Percentiles rank a stretch among this genome's conserved stretches.
Conservation (phyloP, 2,888 invertebrate genomes). For the Trichogramma evanescens region DNA sequence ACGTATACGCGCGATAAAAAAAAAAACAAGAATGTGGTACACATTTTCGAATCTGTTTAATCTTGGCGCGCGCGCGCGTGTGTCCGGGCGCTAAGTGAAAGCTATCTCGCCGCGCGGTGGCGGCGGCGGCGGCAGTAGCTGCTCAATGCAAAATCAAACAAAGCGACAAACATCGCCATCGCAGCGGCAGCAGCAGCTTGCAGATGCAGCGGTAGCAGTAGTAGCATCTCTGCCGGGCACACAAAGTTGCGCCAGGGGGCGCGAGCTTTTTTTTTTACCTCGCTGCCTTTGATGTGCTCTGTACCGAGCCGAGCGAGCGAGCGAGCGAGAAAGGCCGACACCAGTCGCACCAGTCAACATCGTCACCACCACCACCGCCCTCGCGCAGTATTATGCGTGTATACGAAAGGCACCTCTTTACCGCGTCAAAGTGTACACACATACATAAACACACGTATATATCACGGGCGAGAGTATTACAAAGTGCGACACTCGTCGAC, state of each 20-base stretch:
- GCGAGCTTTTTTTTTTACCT: constrained; percentile 1
- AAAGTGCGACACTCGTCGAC: too few species aligned
- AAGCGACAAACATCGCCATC: constrained; percentile 42
- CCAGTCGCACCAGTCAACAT: too few species aligned
- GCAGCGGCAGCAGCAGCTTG: neutral
- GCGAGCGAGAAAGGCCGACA: constrained; percentile 20
- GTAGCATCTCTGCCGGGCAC: neutral
- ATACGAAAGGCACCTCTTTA: neutral
- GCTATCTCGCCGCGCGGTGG: constrained; percentile 35
- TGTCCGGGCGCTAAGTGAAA: constrained; percentile 41
- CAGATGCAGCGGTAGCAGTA: constrained; percentile 26
- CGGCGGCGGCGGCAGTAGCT: too few species aligned
- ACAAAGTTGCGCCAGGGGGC: constrained; percentile 35
- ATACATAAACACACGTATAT: too few species aligned
- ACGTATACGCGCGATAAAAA: too few species aligned
- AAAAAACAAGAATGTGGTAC: constrained; percentile 12
- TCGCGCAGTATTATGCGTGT: neutral
- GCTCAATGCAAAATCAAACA: constrained; percentile 46
- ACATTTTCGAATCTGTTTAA: constrained; percentile 48
- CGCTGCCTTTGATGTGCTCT: neutral
- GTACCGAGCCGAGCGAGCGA: too few species aligned
- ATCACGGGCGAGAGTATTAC: too few species aligned
- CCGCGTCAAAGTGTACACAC: too few species aligned
- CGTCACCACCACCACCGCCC: constrained; percentile 16
- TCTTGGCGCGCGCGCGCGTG: constrained; percentile 34